phyloP scores from a whole-genome alignment of 2,888 invertebrate genomes.

The Stenurella melanura region DNA sequence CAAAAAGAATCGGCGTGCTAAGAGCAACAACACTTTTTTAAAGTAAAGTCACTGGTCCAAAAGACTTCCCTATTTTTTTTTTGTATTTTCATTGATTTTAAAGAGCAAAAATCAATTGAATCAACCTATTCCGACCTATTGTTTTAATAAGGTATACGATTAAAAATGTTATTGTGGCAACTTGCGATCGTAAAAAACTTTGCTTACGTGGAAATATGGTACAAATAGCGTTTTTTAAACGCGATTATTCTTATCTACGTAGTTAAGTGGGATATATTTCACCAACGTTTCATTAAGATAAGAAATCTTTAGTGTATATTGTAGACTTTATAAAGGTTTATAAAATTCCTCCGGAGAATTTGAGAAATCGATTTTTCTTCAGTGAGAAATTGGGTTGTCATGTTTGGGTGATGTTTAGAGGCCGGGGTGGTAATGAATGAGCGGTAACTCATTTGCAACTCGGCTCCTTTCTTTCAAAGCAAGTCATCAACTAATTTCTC shows the following conservation, averaged over 20 bases:
- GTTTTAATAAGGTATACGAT: no score
- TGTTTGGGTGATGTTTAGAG: constrained; percentile 61
- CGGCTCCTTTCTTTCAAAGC: constrained; percentile 70
- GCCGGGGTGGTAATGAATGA: constrained; percentile 61
- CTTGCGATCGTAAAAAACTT: neutral
- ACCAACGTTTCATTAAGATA: constrained; percentile 26
- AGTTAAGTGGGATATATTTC: constrained; percentile 2
- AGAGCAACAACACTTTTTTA: no score
- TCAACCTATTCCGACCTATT: no score
- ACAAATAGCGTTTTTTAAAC: neutral
- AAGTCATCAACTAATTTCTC: constrained; percentile 72
- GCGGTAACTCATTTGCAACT: constrained; percentile 71
- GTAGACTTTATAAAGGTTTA: constrained; percentile 30
- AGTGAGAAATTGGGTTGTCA: constrained; percentile 62
- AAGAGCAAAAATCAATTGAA: no score
- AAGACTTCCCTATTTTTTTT: no score
- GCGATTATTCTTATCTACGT: neutral
- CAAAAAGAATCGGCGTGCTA: no score
- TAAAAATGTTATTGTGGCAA: neutral
- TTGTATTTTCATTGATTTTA: no score
- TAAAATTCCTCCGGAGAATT: constrained; percentile 39
- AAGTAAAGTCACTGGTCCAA: no score
- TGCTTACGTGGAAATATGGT: neutral
- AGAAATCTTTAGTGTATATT: constrained; percentile 22
- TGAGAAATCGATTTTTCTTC: constrained; percentile 56